Evolutionary conservation across 2,888 invertebrate genomes (phyloP).

Genomic region (Didymodactylos carnosus): DNA sequence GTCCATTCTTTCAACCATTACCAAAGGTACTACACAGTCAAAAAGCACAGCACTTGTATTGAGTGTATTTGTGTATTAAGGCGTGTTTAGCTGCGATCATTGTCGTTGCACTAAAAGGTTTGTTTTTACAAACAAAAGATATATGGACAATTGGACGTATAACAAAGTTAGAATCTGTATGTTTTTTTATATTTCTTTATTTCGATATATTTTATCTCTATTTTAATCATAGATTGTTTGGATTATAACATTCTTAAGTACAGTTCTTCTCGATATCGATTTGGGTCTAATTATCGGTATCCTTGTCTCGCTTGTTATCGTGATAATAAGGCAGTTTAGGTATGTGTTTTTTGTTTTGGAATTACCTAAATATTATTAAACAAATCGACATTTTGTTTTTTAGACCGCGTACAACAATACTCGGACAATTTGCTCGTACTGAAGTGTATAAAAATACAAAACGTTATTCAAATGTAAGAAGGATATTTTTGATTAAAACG

Average conservation of each 20-base stretch:
- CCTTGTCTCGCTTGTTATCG: neutral
- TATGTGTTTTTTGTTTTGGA: neutral
- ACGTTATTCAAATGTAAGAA: neutral
- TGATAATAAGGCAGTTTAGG: neutral
- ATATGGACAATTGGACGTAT: neutral
- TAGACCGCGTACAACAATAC: neutral
- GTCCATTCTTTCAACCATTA: constrained; percentile 63
- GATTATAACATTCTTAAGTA: constrained; percentile 46
- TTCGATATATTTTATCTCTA: too few species aligned
- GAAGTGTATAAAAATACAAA: neutral
- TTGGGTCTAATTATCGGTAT: constrained; percentile 53
- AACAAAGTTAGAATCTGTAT: neutral
- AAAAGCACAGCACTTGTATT: neutral
- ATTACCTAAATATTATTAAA: neutral
- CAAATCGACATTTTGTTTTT: neutral
- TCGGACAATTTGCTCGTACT: neutral
- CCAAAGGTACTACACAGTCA: constrained; percentile 45
- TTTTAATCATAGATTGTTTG: neutral
- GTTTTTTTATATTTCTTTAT: neutral
- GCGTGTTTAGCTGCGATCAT: constrained; percentile 27
- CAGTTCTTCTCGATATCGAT: constrained; percentile 64
- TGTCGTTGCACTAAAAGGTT: neutral
- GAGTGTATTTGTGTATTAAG: constrained; percentile 34
- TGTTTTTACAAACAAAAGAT: neutral
- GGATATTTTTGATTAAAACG: neutral